Evolutionary conservation across 2,888 invertebrate species (phyloP).

Genomic region (Drosophila macrospina): DNA sequence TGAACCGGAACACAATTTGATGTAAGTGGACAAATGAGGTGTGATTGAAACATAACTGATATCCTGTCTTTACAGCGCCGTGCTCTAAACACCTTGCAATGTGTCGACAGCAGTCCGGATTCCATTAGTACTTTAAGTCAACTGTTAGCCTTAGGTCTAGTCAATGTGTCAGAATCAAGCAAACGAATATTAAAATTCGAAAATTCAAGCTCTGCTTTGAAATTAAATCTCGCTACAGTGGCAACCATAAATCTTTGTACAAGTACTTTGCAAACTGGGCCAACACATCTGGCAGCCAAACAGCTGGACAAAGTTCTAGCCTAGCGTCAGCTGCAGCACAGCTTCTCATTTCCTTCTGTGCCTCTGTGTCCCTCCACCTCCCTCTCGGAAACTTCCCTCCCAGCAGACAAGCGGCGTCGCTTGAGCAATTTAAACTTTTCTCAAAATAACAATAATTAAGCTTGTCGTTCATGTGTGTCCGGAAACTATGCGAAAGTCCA

Average conservation of each 20-base stretch:
- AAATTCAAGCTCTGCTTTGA: constrained; percentile 13
- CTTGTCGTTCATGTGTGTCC: constrained; percentile 55
- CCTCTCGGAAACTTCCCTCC: constrained; percentile 1
- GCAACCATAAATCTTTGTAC: constrained; percentile 46
- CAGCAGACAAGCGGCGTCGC: constrained; percentile 3
- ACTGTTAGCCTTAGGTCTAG: constrained; percentile 60
- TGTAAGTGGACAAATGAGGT: constrained; percentile 49
- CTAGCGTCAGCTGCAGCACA: constrained; percentile 36
- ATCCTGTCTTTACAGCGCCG: constrained; percentile 44
- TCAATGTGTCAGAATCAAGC: constrained; percentile 64
- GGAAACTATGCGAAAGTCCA: constrained; percentile 20
- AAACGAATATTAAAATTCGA: constrained; percentile 81
- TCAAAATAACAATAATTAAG: constrained; percentile 62
- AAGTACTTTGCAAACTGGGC: constrained; percentile 35
- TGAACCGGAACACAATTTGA: constrained; percentile 44
- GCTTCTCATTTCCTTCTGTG: constrained; percentile 18
- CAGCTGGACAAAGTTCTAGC: constrained; percentile 50
- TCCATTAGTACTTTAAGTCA: constrained; percentile 8
- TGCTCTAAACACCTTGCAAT: constrained; percentile 24
- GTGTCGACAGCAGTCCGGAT: constrained; percentile 7
- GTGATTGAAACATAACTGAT: constrained; percentile 6
- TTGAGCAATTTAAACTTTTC: constrained; percentile 63
- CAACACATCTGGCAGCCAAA: constrained; percentile 15
- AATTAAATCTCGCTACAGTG: constrained; percentile 36
- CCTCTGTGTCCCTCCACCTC: not conserved